Base-by-base conservation (phyloP, 2,113 vertebrate genomes). In the Alexandromys fortis region DNA sequence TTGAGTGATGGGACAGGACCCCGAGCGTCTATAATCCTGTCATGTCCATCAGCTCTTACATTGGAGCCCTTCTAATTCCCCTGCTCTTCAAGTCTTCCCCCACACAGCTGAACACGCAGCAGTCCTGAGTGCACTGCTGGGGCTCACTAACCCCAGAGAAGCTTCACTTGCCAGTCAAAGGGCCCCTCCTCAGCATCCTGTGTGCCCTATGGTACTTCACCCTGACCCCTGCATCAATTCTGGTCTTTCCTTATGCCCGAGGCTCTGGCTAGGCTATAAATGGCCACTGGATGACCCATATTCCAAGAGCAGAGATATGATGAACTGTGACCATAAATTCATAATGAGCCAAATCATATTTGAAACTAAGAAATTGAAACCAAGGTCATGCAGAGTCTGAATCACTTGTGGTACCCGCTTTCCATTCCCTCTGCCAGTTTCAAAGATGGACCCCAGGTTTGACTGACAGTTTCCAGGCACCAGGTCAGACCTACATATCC, bases 301-400 rank as follows among this genome's bases (percentile, higher is more conserved):
- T 77, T 78, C 35, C 76, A 94, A 63, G 8, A 42, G 10, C 12
- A 65, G 77, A 73, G 61, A 78, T 35, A 47, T 24, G 70, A 28
- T 47, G 58, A 76, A 63, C 26, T 35, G 17, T 86, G 33, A 63
- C 22, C 52, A 92, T 75, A 58, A 85, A 79, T 90, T 89, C 26
- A 30, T 42, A 95, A 38, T 63, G 63, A 61, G 35, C 68, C 90
- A 94, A 85, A 68, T 49, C 35, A 67, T 58, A 89, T 72, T 94
- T 81, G 30, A 95, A 86, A 52, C 65, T 75, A 87, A 38, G 61
- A 96, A 72, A 86, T 5, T 13, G 58, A 73, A 61, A 90, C 63
- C 77, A 73, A 92, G 85, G 45, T 91, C 82, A 86, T 45, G 45
- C 2, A 70, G 73, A 89, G 42, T 58, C 28, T 0, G 7, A 63